Conservation (phyloP, 2,888 invertebrate genomes). For the Clivina fossor region DNA sequence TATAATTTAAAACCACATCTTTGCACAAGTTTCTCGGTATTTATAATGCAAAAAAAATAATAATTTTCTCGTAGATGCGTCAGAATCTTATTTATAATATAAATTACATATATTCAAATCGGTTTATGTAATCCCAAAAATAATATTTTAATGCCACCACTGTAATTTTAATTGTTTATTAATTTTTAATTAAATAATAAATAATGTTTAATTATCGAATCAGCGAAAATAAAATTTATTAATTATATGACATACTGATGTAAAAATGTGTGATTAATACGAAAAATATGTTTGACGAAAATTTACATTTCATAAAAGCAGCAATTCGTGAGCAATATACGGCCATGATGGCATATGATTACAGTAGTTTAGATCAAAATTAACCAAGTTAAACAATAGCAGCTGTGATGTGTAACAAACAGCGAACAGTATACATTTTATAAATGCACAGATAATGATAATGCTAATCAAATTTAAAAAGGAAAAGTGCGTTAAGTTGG, state of each 20-base stretch:
- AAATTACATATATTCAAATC: not conserved
- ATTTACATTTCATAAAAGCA: no score
- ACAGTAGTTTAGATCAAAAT: constrained; percentile 23
- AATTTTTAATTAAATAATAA: not conserved
- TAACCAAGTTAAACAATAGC: constrained; percentile 20
- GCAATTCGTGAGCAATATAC: constrained; percentile 2
- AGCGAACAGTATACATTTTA: constrained; percentile 22
- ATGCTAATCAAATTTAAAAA: constrained; percentile 7
- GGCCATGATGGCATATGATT: constrained; percentile 32
- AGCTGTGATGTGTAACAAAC: constrained; percentile 20
- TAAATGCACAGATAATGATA: constrained; percentile 2
- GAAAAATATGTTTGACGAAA: no score
- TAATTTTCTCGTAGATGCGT: no score
- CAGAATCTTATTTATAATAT: not conserved
- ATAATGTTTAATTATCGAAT: no score
- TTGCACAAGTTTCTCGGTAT: no score
- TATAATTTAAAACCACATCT: no score
- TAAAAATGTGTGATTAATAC: no score
- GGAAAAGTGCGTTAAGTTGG: constrained; percentile 15
- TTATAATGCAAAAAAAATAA: no score
- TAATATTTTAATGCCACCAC: not conserved
- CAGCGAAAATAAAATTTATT: no score
- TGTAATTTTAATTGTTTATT: no score
- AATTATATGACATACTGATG: no score
- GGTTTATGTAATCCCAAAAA: not conserved